Percentiles rank a stretch among this genome's conserved stretches.
Evolutionary conservation across 2,113 vertebrate species (phyloP).

Genomic region (Aramus guarauna): DNA sequence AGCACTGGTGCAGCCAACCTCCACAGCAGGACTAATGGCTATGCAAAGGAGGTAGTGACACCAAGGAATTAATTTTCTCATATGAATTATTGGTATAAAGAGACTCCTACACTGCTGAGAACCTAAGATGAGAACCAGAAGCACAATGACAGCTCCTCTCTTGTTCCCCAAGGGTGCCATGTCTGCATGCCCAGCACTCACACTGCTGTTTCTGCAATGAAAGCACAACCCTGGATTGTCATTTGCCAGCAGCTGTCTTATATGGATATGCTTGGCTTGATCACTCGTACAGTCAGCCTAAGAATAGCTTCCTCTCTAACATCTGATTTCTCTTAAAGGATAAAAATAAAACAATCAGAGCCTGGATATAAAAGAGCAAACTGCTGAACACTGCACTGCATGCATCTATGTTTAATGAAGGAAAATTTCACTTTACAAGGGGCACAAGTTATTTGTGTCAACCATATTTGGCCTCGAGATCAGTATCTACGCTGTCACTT

Average conservation of each 20-base stretch:
- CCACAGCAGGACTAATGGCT: neutral
- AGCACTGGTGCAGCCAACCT: neutral
- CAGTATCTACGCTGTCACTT: constrained; percentile 13
- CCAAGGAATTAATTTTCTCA: neutral
- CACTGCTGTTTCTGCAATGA: constrained; percentile 8
- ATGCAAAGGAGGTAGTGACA: neutral
- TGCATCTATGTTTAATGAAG: constrained; percentile 62
- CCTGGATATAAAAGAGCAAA: constrained; percentile 52
- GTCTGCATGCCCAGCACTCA: neutral
- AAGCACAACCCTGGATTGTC: constrained; percentile 20
- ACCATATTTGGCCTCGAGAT: constrained; percentile 29
- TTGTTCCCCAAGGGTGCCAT: neutral
- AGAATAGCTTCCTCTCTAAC: constrained; percentile 61
- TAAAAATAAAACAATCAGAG: constrained; percentile 66
- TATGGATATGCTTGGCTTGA: constrained; percentile 60
- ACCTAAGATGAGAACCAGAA: neutral
- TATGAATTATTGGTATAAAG: neutral
- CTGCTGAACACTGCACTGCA: constrained; percentile 37
- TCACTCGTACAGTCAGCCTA: constrained; percentile 54
- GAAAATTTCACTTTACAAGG: constrained; percentile 45
- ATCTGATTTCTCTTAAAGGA: constrained; percentile 68
- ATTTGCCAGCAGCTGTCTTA: constrained; percentile 54
- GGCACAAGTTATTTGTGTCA: constrained; percentile 45
- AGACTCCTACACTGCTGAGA: neutral
- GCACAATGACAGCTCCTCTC: neutral